Evolutionary conservation across 2,797 vertebrate genomes (phyloP).

Genomic region (Pangasius krempfi): DNA sequence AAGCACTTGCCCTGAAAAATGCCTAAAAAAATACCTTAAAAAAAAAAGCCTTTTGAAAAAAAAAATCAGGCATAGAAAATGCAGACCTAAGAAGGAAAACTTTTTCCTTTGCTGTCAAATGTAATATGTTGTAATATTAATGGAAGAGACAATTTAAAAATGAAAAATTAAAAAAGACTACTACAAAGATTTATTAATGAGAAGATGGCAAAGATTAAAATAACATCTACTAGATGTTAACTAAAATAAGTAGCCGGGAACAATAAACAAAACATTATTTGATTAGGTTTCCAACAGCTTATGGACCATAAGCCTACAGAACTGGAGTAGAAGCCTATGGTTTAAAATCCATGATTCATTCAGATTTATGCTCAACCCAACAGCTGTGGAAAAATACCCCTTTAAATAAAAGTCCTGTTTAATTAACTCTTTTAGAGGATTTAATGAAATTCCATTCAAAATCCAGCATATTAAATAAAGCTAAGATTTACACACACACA

Average conservation of each 20-base stretch:
- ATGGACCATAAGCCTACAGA: neutral
- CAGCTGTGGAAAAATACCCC: neutral
- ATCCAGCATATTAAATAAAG: neutral
- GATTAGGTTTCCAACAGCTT: neutral
- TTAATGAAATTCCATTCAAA: neutral
- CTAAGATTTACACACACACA: neutral
- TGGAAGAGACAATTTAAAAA: neutral
- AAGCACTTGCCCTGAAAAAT: no score
- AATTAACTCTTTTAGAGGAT: neutral
- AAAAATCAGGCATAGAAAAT: neutral
- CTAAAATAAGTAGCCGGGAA: neutral
- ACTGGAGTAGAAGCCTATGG: neutral
- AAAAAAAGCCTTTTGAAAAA: neutral
- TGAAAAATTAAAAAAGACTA: neutral
- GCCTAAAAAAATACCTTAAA: neutral
- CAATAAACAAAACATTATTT: conserved; percentile 1
- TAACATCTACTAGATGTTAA: neutral
- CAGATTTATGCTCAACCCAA: neutral
- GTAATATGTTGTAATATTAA: neutral
- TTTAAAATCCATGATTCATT: neutral
- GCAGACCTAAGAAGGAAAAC: neutral
- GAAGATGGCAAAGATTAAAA: neutral
- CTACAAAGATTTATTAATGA: neutral
- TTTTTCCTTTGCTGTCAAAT: neutral
- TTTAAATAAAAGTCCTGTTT: neutral